These are phyloP conservation scores for Epinephelus coioides DNA, from an alignment of 2,797 vertebrate genomes.

Conservation along the genomic window DNA sequence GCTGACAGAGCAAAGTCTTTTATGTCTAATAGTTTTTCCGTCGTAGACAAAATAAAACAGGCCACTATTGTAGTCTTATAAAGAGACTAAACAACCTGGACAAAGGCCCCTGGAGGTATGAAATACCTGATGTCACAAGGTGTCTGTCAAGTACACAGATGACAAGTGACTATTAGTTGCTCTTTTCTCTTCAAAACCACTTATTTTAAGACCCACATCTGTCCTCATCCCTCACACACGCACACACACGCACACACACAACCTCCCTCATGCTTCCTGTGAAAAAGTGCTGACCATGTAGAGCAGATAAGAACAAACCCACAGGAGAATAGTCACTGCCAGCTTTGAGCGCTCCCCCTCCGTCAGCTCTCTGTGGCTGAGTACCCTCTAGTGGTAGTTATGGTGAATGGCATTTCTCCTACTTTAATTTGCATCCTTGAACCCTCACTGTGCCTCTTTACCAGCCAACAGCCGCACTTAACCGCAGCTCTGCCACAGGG, in stretches of 20 bases:
- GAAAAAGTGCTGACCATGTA: conserved; percentile 75
- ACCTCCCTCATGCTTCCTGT: conserved; percentile 60
- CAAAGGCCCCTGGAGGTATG: conserved; percentile 56
- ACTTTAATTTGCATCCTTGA: conserved; percentile 32
- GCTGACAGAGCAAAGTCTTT: conserved; percentile 74
- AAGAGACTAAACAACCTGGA: conserved; percentile 68
- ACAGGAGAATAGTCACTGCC: conserved; percentile 10
- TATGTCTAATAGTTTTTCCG: conserved; percentile 69
- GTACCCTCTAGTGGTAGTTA: conserved; percentile 77
- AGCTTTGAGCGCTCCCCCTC: conserved; percentile 1
- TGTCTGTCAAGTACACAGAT: conserved; percentile 59
- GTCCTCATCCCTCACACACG: conserved; percentile 5
- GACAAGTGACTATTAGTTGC: conserved; percentile 26
- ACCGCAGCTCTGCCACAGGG: conserved; percentile 82
- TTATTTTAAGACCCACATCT: conserved; percentile 49
- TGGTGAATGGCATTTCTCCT: conserved; percentile 18
- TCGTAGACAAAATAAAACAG: conserved; percentile 78
- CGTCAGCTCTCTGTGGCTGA: conserved; percentile 63
- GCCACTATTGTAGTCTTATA: conserved; percentile 64
- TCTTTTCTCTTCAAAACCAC: conserved; percentile 49
- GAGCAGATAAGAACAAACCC: conserved; percentile 67
- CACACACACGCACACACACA: conserved; percentile 23
- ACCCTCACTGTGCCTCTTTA: conserved; percentile 71
- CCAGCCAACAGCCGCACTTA: conserved; percentile 74
- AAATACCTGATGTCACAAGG: conserved; percentile 55